phyloP scores from a whole-genome alignment of 2,113 vertebrate genomes.

The Dipodomys stephensi region DNA sequence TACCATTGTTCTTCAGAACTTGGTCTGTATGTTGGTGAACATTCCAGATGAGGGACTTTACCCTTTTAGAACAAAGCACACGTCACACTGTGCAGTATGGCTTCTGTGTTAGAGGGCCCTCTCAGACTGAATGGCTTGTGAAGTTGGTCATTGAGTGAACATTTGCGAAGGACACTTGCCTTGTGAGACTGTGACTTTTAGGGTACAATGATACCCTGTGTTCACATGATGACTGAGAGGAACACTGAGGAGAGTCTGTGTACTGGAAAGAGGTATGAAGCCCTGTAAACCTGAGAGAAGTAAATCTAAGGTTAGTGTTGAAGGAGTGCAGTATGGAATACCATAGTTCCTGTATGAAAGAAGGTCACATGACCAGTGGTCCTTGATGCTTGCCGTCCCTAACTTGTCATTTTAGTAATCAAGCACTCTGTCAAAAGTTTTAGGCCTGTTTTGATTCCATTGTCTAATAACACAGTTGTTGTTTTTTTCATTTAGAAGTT shows the following conservation, averaged over 20 bases:
- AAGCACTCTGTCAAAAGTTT: not conserved
- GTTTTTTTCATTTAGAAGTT: not conserved
- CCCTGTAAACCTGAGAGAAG: not conserved
- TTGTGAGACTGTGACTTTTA: not conserved
- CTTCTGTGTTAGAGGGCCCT: not conserved
- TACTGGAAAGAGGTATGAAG: not conserved
- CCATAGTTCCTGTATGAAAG: not conserved
- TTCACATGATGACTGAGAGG: not conserved
- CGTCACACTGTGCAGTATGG: not conserved
- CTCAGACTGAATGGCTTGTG: not conserved
- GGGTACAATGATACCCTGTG: not conserved
- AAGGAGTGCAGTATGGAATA: not conserved
- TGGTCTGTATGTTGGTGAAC: slow-evolving; percentile 6
- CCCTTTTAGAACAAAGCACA: not conserved
- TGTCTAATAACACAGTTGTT: not conserved
- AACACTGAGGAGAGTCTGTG: not conserved
- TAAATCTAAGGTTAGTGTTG: not conserved
- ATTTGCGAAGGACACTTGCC: not conserved
- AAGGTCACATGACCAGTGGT: not conserved
- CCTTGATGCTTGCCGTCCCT: too few species aligned
- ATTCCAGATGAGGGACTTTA: not conserved
- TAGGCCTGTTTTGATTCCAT: not conserved
- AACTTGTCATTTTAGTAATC: too few species aligned
- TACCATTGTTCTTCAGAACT: not conserved
- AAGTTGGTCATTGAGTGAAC: not conserved